Evolutionary conservation across 92 coral and sea anemone species (phyloP).

Genomic region (Actinostola sp.): DNA sequence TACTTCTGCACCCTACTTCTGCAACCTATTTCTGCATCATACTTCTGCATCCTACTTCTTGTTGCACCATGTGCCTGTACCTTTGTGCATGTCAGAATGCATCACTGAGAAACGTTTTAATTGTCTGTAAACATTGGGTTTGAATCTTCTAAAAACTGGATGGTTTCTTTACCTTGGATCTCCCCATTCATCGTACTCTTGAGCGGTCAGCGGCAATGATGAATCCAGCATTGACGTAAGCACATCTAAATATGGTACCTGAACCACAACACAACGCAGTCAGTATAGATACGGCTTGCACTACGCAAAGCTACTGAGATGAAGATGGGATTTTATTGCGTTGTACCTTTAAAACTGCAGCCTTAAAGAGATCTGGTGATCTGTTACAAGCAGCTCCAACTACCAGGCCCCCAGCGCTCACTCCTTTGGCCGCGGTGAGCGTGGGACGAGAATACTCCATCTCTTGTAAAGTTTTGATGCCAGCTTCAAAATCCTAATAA

Average conservation of each 20-base stretch:
- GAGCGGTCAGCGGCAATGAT: conserved; percentile 83
- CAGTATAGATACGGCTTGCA: too few species aligned
- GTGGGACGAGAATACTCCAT: conserved; percentile 83
- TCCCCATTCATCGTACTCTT: conserved; percentile 97
- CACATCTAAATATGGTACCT: conserved; percentile 92
- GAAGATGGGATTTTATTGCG: too few species aligned
- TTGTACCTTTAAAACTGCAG: conserved; percentile 82
- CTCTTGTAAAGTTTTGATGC: conserved; percentile 66
- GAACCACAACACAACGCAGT: too few species aligned
- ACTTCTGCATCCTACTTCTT: too few species aligned
- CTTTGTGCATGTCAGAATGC: too few species aligned
- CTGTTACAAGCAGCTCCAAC: conserved; percentile 89
- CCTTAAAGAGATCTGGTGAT: conserved; percentile 82
- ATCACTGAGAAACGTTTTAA: too few species aligned
- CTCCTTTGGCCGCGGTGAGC: conserved; percentile 87
- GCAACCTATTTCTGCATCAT: too few species aligned
- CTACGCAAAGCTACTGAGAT: too few species aligned
- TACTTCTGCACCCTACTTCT: too few species aligned
- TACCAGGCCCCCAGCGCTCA: conserved; percentile 92
- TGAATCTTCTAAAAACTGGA: background rate
- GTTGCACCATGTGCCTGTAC: too few species aligned
- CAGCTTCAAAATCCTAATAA: conserved; percentile 93
- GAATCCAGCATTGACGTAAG: conserved; percentile 94
- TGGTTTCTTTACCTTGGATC: conserved; percentile 81
- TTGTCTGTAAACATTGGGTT: background rate